Conservation (phyloP, 2,888 invertebrate species). For the Ormyrus nitidulus region DNA sequence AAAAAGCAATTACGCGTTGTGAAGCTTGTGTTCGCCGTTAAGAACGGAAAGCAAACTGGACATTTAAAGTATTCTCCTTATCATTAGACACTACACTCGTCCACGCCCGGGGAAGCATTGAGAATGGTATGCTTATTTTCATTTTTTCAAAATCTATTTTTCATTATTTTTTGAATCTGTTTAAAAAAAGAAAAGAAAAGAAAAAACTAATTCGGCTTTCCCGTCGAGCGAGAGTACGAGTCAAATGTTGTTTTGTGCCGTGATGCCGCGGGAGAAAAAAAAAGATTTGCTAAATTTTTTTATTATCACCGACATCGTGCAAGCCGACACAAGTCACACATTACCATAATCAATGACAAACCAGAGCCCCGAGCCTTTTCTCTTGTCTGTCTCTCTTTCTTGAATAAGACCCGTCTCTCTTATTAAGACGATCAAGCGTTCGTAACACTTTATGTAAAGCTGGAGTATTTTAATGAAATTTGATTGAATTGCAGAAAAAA, state of each 20-base stretch:
- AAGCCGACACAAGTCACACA: constrained; percentile 60
- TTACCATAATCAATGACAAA: constrained; percentile 75
- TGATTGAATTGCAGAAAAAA: constrained; percentile 4
- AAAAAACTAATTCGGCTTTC: constrained; percentile 50
- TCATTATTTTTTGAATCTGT: constrained; percentile 50
- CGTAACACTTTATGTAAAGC: constrained; percentile 33
- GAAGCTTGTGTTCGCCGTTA: constrained; percentile 15
- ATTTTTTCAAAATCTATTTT: constrained; percentile 56
- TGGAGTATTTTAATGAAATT: constrained; percentile 33
- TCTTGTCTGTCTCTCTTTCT: constrained; percentile 59
- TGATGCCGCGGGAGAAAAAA: constrained; percentile 53
- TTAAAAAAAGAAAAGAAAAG: constrained; percentile 1
- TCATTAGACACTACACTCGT: constrained; percentile 65
- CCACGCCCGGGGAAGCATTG: constrained; percentile 71
- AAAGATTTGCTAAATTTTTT: constrained; percentile 41
- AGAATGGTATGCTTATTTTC: constrained; percentile 69
- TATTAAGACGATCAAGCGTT: constrained; percentile 54
- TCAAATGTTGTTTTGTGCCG: constrained; percentile 44
- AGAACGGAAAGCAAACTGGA: constrained; percentile 31
- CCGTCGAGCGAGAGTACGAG: constrained; percentile 54
- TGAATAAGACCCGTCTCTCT: constrained; percentile 56
- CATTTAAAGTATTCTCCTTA: constrained; percentile 54
- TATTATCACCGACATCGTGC: constrained; percentile 34
- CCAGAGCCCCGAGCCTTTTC: constrained; percentile 74
- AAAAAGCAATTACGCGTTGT: constrained; percentile 33